A percentile compares a stretch with the other conserved stretches of the same genome.
phyloP scores from a whole-genome alignment of 2,888 invertebrate genomes.

The Aspidiotus destructor region DNA sequence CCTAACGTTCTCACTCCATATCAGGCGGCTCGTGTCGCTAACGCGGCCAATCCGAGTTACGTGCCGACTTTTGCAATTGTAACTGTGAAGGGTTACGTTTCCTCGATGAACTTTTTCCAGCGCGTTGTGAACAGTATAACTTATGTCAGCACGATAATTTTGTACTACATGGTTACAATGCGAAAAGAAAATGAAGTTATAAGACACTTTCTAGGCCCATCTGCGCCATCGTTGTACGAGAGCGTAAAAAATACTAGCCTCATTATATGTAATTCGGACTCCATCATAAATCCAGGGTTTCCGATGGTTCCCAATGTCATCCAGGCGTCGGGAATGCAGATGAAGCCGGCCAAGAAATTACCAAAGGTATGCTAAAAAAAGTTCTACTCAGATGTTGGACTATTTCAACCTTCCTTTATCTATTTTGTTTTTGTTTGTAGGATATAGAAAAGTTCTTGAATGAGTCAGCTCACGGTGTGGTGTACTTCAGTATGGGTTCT shows the following conservation, averaged over 20 bases:
- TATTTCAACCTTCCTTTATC: no score
- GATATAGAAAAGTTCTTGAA: no score
- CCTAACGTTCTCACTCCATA: conserved; percentile 9
- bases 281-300: background rate
- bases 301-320: conserved; percentile 6
- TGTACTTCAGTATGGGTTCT: no score
- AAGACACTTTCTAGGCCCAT: conserved; percentile 2
- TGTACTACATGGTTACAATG: background rate
- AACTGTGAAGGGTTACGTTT: background rate
- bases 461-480: no score
- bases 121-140: background rate
- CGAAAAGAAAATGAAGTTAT: conserved; percentile 9
- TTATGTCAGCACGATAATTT: background rate
- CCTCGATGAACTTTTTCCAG: background rate
- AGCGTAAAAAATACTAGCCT: conserved; percentile 3
- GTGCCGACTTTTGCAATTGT: conserved; percentile 39
- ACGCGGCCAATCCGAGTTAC: background rate
- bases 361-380: background rate
- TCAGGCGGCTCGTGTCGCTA: background rate
- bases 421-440: no score
- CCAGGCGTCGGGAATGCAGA: background rate
- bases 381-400: no score
- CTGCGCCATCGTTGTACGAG: conserved; percentile 2
- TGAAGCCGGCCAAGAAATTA: background rate
- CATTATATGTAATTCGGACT: background rate